Evolutionary conservation across 37 sponge, comb jelly and placozoan genomes (phyloP), one percentile per base, ranked within the genome.

Genomic region (Corticium candelabrum): DNA sequence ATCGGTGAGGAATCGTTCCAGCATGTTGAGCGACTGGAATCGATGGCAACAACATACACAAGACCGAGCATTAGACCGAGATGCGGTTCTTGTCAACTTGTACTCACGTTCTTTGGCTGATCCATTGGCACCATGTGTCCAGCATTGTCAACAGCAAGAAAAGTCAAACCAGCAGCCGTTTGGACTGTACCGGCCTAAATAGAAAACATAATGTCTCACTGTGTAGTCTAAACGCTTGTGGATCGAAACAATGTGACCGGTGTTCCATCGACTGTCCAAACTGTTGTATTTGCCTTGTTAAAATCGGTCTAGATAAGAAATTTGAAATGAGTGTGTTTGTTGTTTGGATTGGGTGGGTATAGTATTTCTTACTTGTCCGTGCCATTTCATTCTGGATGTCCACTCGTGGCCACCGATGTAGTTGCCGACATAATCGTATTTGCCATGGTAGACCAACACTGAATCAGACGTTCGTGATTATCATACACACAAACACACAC

Each of bases 101-200:
- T n/a, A n/a, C 90, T 89, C 77, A 89, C 90, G 71, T 50, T 77
- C 50, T 78, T 30, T n/a, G 90, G 90, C 68, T 93, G 94, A 82
- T 93, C 85, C 87, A 82, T 84, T 84, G 91, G 91, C 21, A 87
- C 91, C 91, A 90, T 87, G 80, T 90, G 91, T 37, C 91, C 91
- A 67, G 91, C 91, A 37, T 5, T 56, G 38, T 90, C 91, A 31
- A 90, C 83, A 15, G 38, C 81, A 11, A 87, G 33, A 79, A 87
- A 90, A 34, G 91, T 87, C 56, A 90, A 67, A 7, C 79, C 82
- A 62, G 62, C 83, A 36, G 68, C 78, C 30, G 50, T 74, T 79
- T 82, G 84, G 2, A 77, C 82, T 68, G 81, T 35, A 2, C 88
- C 91, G 30, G 80, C 88, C 38, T 72, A 56, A 29, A 30, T 3